Evolutionary conservation across 2,888 invertebrate species (phyloP), one percentile per base, ranked within the genome.

Genomic region (Acleris laterana): DNA sequence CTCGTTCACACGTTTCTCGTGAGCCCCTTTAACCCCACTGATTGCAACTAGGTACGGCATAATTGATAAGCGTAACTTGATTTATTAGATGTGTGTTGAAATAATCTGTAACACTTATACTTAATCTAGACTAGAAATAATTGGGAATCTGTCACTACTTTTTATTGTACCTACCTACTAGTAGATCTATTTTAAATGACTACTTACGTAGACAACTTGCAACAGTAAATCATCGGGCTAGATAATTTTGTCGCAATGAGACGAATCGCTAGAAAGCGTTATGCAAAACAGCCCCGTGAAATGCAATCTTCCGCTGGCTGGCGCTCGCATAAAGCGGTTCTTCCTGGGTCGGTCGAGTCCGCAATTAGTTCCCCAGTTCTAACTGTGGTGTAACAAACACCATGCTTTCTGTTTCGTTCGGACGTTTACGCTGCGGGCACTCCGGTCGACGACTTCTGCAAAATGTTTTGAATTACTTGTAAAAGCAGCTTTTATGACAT

Each of bases 191-290:
- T 38, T 38, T 38, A 38, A 38, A 38, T 38, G 38, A 46, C 46
- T 46, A n/a, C 42, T 62, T 63, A 52, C 58, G 57, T 59, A 63
- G 28, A 19, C 38, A 38, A 58, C 63, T 58, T 52, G 63, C 63
- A 59, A 25, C 63, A 62, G 38, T 49, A 22, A 46, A 58, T 48
- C 51, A 58, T 56, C 50, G 49, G 19, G 32, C 52, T 60, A 56
- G 67, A 61, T 70, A 66, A 71, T 69, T 60, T 71, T 69, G 73
- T 73, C 68, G 71, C 69, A 68, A 69, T 58, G 72, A 69, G 63
- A 74, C 73, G 69, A 70, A 75, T 69, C 74, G 74, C 69, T 71
- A 79, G 83, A 85, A 84, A 87, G 84, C 73, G 79, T 82, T 83
- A 77, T 80, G 79, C 76, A 79, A 80, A 77, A 56, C 58, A 51